These are phyloP conservation scores for Pluvialis apricaria DNA, from an alignment of 2,113 vertebrate genomes.

Conservation along the genomic window DNA sequence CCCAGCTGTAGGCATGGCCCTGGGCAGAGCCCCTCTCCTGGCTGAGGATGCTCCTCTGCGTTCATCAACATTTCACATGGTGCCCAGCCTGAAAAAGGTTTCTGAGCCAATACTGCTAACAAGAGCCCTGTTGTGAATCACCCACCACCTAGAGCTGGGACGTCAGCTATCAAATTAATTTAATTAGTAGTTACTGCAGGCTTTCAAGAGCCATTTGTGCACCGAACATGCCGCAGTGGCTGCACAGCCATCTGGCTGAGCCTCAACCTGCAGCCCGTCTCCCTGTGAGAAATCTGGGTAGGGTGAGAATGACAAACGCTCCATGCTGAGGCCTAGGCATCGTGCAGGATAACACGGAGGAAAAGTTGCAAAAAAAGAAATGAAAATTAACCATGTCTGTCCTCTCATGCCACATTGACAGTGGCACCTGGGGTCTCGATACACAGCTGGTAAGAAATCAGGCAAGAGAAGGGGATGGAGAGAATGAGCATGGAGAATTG, in stretches of 20 bases:
- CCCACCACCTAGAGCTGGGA: not conserved
- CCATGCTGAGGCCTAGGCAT: not conserved
- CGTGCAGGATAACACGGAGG: not conserved
- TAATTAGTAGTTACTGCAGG: not conserved
- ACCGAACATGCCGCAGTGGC: not conserved
- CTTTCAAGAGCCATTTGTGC: not conserved
- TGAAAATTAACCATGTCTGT: not conserved
- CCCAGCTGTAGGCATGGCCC: not conserved
- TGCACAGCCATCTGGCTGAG: not conserved
- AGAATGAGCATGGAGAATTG: rapidly evolving
- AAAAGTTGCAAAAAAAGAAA: not conserved
- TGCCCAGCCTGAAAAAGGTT: not conserved
- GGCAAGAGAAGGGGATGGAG: not conserved
- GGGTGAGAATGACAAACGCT: not conserved
- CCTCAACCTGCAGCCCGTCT: not conserved
- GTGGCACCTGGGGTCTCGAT: not conserved
- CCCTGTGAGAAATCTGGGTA: not conserved
- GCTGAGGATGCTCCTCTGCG: not conserved
- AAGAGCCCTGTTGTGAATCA: not conserved
- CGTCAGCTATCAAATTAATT: not conserved
- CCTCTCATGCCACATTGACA: not conserved
- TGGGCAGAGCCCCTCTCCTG: not conserved
- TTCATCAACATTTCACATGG: not conserved
- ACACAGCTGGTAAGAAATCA: not conserved
- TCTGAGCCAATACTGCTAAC: not conserved